phyloP scores from a whole-genome alignment of 1,140 invertebrate genomes.

The Antheraea mylitta region DNA sequence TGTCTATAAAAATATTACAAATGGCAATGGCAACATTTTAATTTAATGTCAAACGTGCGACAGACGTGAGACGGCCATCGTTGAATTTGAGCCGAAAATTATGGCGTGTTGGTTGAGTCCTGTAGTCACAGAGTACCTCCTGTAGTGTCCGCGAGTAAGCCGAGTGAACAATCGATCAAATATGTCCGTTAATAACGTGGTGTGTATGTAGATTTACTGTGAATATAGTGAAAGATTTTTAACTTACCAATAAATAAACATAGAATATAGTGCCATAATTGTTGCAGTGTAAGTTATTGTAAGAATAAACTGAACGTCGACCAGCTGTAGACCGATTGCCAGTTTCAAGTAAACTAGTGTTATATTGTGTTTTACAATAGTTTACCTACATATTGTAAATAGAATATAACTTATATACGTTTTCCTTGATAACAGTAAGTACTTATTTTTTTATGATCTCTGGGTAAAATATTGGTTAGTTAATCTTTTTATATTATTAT shows the following conservation, averaged over 20 bases:
- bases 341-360: background rate
- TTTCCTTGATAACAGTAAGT: background rate
- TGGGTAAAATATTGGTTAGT: background rate
- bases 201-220: conserved; percentile 1
- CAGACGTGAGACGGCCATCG: background rate
- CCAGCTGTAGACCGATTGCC: conserved; percentile 42
- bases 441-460: conserved; percentile 1
- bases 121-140: no score
- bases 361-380: background rate
- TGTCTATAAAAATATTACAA: background rate
- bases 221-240: background rate
- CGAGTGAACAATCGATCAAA: conserved; percentile 9
- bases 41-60: conserved; percentile 14
- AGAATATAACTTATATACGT: background rate
- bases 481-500: background rate
- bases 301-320: conserved; percentile 9
- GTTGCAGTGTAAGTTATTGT: conserved; percentile 13
- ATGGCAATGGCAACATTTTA: conserved; percentile 20
- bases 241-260: background rate
- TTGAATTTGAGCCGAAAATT: conserved; percentile 6
- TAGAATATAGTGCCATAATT: conserved; percentile 19
- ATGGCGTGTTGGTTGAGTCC: conserved; percentile 2
- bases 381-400: background rate
- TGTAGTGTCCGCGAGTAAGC: background rate
- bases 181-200: conserved; percentile 19